Conservation (phyloP, 2,888 invertebrate species). For the Rhimphoctona megacephalus region DNA sequence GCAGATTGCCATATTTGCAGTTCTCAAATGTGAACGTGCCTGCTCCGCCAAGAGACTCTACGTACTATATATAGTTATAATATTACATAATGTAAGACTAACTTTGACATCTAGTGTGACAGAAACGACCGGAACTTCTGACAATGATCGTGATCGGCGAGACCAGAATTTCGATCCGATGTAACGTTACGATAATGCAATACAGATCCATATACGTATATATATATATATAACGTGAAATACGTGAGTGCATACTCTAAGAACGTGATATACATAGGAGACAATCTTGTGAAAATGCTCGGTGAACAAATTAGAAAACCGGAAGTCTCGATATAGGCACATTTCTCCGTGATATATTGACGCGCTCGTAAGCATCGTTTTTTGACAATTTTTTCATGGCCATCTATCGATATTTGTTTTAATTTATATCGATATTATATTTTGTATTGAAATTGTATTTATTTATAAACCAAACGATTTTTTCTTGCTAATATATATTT, state of each 20-base stretch:
- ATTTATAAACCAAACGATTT: not conserved
- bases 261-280: constrained; percentile 16
- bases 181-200: constrained; percentile 20
- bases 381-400: not conserved
- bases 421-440: not conserved
- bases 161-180: constrained; percentile 28
- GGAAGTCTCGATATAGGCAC: constrained; percentile 7
- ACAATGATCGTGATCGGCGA: constrained; percentile 37
- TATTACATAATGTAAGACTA: not conserved
- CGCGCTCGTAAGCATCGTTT: not conserved
- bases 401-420: not conserved
- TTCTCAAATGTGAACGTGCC: constrained; percentile 9
- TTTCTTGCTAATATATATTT: not conserved
- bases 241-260: constrained; percentile 11
- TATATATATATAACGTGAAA: constrained; percentile 10
- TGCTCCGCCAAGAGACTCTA: constrained; percentile 7
- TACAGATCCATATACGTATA: not conserved
- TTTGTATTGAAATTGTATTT: not conserved
- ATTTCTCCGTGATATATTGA: not conserved
- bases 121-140: constrained; percentile 48
- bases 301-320: not conserved
- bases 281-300: not conserved
- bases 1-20: constrained; percentile 54
- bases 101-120: constrained; percentile 7
- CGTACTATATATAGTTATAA: constrained; percentile 10